Percentiles rank a stretch among this genome's conserved stretches.
phyloP scores from a whole-genome alignment of 2,888 invertebrate genomes.

The Drosophila bunnanda region DNA sequence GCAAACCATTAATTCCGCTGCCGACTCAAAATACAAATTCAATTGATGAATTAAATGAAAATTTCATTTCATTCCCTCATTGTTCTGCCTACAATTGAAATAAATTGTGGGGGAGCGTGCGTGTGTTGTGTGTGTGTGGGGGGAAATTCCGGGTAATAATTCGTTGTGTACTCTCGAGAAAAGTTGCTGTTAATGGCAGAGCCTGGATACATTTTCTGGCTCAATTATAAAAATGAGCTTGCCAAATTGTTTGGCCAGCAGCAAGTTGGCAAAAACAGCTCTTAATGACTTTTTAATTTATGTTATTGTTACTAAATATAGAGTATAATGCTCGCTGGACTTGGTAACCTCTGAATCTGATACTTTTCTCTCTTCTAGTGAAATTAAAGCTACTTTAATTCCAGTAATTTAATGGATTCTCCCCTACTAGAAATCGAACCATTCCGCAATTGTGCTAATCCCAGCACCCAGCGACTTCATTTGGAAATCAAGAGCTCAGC shows the following conservation, averaged over 20 bases:
- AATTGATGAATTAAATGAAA: constrained; percentile 35
- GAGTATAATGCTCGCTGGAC: background rate
- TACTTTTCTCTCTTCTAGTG: background rate
- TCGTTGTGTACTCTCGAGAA: constrained; percentile 4
- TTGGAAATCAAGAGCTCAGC: constrained; percentile 47
- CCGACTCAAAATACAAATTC: constrained; percentile 21
- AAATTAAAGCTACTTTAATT: background rate
- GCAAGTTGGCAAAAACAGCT: constrained; percentile 27
- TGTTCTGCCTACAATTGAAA: constrained; percentile 10
- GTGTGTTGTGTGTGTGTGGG: background rate
- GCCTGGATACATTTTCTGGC: constrained; percentile 15
- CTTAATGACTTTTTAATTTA: constrained; percentile 60
- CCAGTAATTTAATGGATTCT: background rate
- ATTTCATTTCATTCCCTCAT: constrained; percentile 10
- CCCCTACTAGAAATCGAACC: background rate
- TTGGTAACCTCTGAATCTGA: background rate
- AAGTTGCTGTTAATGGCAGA: constrained; percentile 36
- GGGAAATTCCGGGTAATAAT: constrained; percentile 10
- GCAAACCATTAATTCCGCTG: constrained; percentile 28
- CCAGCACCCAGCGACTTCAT: constrained; percentile 29
- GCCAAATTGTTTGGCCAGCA: constrained; percentile 22
- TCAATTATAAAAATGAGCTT: constrained; percentile 45
- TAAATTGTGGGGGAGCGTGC: background rate
- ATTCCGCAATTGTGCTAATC: background rate
- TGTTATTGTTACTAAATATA: constrained; percentile 17